These are phyloP conservation scores for Coleophora flavipennella DNA, from an alignment of 2,888 invertebrate genomes.

Conservation along the genomic window DNA sequence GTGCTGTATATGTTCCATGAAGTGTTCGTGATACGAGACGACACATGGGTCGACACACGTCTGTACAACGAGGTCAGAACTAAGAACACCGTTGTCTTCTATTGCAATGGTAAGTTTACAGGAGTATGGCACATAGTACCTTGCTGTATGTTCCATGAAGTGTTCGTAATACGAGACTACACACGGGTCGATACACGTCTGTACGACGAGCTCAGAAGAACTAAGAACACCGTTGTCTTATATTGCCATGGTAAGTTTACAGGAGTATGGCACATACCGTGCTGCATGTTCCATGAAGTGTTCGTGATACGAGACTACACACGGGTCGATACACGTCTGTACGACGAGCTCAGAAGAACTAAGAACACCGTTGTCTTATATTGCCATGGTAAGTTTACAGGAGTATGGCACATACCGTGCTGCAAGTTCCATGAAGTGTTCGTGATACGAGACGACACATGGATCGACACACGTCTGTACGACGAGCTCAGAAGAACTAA, in stretches of 20 bases:
- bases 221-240: not conserved
- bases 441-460: slow-evolving; percentile 20
- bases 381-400: slow-evolving; percentile 46
- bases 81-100: not conserved
- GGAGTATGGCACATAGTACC: too few species aligned
- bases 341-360: slow-evolving; percentile 32
- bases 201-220: not conserved
- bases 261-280: slow-evolving; percentile 58
- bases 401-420: slow-evolving; percentile 51
- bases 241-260: too few species aligned
- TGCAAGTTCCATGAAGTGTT: slow-evolving; percentile 34
- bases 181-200: not conserved
- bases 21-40: too few species aligned
- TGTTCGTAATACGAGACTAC: too few species aligned
- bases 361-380: slow-evolving; percentile 39
- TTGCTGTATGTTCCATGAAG: too few species aligned
- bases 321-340: slow-evolving; percentile 25
- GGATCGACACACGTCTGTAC: too few species aligned
- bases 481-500: too few species aligned
- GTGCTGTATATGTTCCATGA: too few species aligned
- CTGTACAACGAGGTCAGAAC: not conserved
- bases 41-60: not conserved
- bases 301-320: slow-evolving; percentile 24
- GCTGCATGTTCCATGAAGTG: slow-evolving; percentile 33
- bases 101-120: too few species aligned